Conservation (phyloP, 23 tunicate species). For the Trididemnum nubilum region DNA sequence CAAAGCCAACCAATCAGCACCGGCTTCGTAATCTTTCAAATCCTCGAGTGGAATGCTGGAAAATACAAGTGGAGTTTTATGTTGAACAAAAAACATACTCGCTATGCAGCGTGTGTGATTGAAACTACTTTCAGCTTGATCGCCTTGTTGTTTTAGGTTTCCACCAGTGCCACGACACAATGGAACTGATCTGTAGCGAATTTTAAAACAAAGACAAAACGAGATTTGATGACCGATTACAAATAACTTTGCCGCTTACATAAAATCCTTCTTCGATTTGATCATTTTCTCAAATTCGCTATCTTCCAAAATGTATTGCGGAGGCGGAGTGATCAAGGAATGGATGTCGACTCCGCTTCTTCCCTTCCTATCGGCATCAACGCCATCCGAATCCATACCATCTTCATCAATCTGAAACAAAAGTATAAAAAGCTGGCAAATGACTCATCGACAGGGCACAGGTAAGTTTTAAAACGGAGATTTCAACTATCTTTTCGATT, state of each 20-base stretch:
- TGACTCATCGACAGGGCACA: not conserved
- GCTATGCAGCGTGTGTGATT: too few species aligned
- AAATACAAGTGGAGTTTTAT: not conserved
- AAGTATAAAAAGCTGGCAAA: too few species aligned
- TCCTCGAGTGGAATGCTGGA: not conserved
- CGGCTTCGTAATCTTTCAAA: not conserved
- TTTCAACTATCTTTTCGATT: not conserved
- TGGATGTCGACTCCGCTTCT: not conserved
- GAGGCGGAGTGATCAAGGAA: conserved; percentile 1
- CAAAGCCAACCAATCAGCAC: not conserved
- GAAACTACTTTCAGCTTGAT: too few species aligned
- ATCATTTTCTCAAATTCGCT: conserved; percentile 58
- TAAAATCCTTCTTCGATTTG: conserved; percentile 21
- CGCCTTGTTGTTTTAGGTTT: too few species aligned
- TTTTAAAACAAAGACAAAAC: too few species aligned
- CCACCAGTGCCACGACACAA: too few species aligned
- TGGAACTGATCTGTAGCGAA: too few species aligned
- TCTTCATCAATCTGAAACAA: too few species aligned
- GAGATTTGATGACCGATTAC: too few species aligned
- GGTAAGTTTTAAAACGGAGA: not conserved
- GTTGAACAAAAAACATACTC: too few species aligned
- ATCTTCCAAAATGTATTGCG: conserved; percentile 14
- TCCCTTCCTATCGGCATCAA: not conserved
- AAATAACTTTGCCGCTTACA: too few species aligned
- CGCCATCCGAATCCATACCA: not conserved